These are phyloP conservation scores for Zoanthus sociatus DNA, from an alignment of 92 coral and sea anemone genomes.

Conservation along the genomic window DNA sequence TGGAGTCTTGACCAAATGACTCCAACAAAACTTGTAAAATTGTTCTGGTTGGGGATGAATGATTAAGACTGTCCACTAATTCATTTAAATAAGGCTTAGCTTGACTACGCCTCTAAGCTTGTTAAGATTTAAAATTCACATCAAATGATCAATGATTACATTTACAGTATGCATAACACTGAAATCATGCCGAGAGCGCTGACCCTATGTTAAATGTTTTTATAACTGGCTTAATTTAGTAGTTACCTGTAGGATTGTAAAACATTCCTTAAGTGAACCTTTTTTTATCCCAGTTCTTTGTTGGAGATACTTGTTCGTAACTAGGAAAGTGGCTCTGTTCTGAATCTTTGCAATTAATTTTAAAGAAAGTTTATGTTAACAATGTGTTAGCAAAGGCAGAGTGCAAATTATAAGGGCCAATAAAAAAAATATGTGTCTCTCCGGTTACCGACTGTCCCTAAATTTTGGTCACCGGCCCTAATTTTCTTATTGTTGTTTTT, in stretches of 20 bases:
- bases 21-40: not conserved
- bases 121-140: not conserved
- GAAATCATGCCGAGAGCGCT: not conserved
- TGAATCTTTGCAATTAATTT: constrained; percentile 56
- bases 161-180: not conserved
- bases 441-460: no score
- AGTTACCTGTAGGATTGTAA: constrained; percentile 59
- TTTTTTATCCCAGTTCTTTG: constrained; percentile 55
- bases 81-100: not conserved
- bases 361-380: not conserved
- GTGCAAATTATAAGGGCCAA: no score
- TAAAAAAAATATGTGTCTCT: no score
- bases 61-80: not conserved
- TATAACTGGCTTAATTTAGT: constrained; percentile 8
- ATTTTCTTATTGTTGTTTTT: no score
- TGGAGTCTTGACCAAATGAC: constrained; percentile 1
- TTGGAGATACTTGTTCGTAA: constrained; percentile 52
- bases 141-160: constrained; percentile 1
- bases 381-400: not conserved
- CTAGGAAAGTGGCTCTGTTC: constrained; percentile 52
- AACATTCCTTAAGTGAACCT: constrained; percentile 62
- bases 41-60: constrained; percentile 2
- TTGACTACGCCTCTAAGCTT: not conserved
- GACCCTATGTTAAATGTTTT: not conserved
- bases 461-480: no score